These are phyloP conservation scores for Benitochromis conjunctus DNA, from an alignment of 2,113 vertebrate genomes.

Conservation along the genomic window DNA sequence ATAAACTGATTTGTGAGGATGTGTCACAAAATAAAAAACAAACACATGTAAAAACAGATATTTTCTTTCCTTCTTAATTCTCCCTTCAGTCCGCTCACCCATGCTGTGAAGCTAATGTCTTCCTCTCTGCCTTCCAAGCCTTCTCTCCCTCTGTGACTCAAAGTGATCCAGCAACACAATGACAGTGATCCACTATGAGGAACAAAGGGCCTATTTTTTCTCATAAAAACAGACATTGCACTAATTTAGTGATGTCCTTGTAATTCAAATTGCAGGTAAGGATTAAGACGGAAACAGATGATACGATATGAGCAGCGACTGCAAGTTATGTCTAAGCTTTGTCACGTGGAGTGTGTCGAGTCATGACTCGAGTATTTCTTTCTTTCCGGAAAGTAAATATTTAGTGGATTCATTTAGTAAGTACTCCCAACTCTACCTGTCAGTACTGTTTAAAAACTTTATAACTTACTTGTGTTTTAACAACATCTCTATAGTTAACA, in stretches of 20 bases:
- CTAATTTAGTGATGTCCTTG: background rate
- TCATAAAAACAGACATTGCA: constrained; percentile 2
- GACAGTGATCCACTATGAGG: constrained; percentile 29
- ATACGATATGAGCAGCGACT: background rate
- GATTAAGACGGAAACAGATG: background rate
- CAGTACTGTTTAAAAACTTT: background rate
- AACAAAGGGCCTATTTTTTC: constrained; percentile 11
- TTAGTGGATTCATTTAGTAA: background rate
- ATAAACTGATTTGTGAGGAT: constrained; percentile 18
- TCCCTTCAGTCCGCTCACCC: constrained; percentile 29
- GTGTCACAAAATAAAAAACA: constrained; percentile 17
- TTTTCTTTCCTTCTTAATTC: constrained; percentile 7
- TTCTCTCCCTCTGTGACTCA: constrained; percentile 22
- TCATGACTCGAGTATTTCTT: background rate
- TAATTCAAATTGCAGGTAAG: background rate
- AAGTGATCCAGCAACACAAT: constrained; percentile 37
- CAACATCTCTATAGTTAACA: background rate
- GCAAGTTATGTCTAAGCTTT: background rate
- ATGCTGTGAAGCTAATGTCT: constrained; percentile 55
- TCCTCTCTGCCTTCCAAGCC: constrained; percentile 37
- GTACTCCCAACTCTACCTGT: background rate
- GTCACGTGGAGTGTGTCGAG: background rate
- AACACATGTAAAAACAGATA: background rate
- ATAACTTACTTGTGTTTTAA: background rate
- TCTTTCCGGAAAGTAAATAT: background rate